Evolutionary conservation across 2,888 invertebrate species (phyloP).

Genomic region (Macrosiphum euphorbiae): DNA sequence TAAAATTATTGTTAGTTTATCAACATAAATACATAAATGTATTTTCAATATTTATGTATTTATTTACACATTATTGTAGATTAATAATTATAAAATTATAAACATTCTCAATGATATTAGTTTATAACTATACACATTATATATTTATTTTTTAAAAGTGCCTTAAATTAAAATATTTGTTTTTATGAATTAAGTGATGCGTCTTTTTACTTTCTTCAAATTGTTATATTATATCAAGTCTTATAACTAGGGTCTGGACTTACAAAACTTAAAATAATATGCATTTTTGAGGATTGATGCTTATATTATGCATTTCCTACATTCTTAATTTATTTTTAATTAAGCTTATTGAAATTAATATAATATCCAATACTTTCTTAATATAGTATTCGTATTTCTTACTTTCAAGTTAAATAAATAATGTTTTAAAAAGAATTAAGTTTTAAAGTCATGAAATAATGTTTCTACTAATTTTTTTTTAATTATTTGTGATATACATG

Average conservation of each 20-base stretch:
- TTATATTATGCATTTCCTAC: no score
- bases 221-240: not conserved
- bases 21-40: not conserved
- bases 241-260: not conserved
- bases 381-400: not conserved
- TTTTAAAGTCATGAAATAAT: not conserved
- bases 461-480: not conserved
- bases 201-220: not conserved
- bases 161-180: constrained; percentile 41
- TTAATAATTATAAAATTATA: not conserved
- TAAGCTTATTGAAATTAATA: not conserved
- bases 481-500: not conserved
- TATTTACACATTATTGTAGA: not conserved
- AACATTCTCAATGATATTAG: not conserved
- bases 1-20: constrained; percentile 8
- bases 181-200: constrained; percentile 3
- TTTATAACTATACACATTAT: not conserved
- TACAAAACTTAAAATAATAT: not conserved
- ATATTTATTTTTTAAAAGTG: not conserved
- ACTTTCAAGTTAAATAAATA: not conserved
- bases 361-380: not conserved
- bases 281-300: not conserved
- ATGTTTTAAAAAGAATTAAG: not conserved
- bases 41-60: not conserved
- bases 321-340: not conserved